Evolutionary conservation across 2,888 invertebrate genomes (phyloP), one percentile per base, ranked within the genome.

Genomic region (Calephelis perditalis): DNA sequence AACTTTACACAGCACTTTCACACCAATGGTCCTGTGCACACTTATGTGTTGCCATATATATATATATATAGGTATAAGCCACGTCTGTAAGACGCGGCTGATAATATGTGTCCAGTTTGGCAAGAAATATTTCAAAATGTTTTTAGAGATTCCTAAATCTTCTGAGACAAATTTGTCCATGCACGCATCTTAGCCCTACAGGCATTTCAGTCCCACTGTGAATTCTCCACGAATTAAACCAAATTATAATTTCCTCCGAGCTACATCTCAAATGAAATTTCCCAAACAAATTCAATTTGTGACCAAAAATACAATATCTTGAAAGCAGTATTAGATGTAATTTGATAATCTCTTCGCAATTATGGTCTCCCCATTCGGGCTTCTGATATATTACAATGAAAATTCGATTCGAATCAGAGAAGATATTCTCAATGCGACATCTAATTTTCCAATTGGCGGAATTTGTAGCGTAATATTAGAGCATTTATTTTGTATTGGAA

Each of bases 241-340:
- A 26, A 49, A 49, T 47, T 47, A 47, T 26, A 49, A 49, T 49
- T 49, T 49, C 26, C 9, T 15, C 10, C 49, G 26, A 49, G 49
- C 49, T 49, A 6, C 49, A 15, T 49, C 15, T 26, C 26, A 9
- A 26, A 49, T 26, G 49, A 49, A 49, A 49, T 49, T 49, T 15
- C 49, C 49, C 49, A 49, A 49, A 49, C 49, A 26, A 49, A 49
- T 49, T 49, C 15, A 49, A 49, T 49, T 49, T 15, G 10, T 15
- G 26, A 26, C 15, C 49, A 49, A 49, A 49, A 49, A 49, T 49
- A 49, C 49, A 49, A 49, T 49, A 49, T 49, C 49, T 49, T 10
- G 49, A 49, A 49, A 9, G 12, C 49, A 49, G 49, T 49, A 49
- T 40, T 26, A 49, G 26, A 49, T 26, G 26, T 49, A 49, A 49